Evolutionary conservation across 2,797 vertebrate genomes (phyloP), one percentile per base, ranked within the genome.

Genomic region (Xiphorhynchus erythropygius): DNA sequence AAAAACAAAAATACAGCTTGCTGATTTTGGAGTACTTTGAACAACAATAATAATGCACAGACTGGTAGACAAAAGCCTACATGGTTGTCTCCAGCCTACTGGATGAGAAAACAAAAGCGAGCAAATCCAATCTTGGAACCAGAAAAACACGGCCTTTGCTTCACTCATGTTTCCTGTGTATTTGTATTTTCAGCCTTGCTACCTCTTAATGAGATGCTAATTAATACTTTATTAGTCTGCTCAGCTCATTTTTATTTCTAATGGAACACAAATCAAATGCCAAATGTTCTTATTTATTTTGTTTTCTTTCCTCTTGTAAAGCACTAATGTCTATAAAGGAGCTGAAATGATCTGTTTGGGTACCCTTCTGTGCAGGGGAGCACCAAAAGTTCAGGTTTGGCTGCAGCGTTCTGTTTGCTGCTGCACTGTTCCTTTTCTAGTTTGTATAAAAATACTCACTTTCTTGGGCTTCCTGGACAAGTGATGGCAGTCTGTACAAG

Each of bases 21-120:
- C 73, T 92, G 84, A 91, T 80, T 88, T 90, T 75, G 71, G 89
- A 95, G 35, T 63, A 89, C 90, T 94, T 92, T 77, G 84, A 95
- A 73, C 53, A 95, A 85, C 65, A 96, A 39, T 49, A 85, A 74
- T 87, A 93, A 93, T 42, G 65, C 70, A 70, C n/a, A 93, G 85
- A 82, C 70, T 74, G 56, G 57, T 55, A 89, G 59, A 96, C 87
- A 93, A 94, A 95, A 75, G 83, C 56, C 74, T 81, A 46, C 63
- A 47, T 79, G 55, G 52, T 28, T 93, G 79, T 55, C 75, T 94
- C 88, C 56, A 46, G 65, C 33, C 70, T 78, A 46, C 57, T 67
- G 57, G 57, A 71, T 81, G 59, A 82, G 89, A 84, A 93, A 81
- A 94, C 93, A 94, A 84, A 92, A 95, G 59, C 0, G 0, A 93